A percentile compares a stretch with the other conserved stretches of the same genome.
Evolutionary conservation across 2,113 vertebrate genomes (phyloP).

Genomic region (Vidua macroura): DNA sequence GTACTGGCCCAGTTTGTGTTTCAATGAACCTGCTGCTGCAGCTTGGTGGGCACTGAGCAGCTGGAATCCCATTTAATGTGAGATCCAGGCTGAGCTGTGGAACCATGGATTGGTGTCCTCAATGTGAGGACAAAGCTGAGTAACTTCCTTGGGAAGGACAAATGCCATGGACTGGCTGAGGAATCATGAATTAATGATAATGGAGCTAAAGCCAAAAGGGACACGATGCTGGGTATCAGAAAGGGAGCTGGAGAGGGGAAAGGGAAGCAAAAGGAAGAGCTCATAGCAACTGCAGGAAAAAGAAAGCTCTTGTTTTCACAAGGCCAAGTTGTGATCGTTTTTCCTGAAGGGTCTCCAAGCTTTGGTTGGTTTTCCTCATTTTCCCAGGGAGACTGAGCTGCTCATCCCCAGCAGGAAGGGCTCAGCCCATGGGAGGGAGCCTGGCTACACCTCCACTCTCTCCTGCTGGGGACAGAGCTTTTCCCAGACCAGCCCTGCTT

Average conservation of each 20-base stretch:
- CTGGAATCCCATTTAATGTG: not conserved
- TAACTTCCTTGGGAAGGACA: not conserved
- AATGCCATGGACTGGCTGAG: not conserved
- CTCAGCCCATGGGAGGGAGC: accelerated
- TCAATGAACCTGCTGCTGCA: not conserved
- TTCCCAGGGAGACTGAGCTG: not conserved
- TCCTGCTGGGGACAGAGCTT: accelerated
- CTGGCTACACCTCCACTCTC: not conserved
- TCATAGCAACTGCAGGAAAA: not conserved
- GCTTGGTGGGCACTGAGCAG: not conserved
- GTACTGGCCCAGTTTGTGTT: not conserved
- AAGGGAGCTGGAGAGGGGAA: not conserved
- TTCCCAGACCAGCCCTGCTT: not conserved
- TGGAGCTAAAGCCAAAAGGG: not conserved
- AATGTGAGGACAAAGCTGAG: not conserved
- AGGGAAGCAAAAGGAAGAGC: not conserved
- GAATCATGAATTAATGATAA: not conserved
- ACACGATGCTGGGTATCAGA: accelerated
- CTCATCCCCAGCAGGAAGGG: not conserved
- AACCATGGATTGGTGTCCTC: not conserved
- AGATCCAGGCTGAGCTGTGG: not conserved
- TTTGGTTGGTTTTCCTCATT: not conserved
- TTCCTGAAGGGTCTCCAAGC: not conserved
- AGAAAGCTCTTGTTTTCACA: not conserved
- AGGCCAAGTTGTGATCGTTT: not conserved